These are phyloP conservation scores for Carassius gibelio DNA, from an alignment of 2,113 vertebrate genomes.

Conservation along the genomic window DNA sequence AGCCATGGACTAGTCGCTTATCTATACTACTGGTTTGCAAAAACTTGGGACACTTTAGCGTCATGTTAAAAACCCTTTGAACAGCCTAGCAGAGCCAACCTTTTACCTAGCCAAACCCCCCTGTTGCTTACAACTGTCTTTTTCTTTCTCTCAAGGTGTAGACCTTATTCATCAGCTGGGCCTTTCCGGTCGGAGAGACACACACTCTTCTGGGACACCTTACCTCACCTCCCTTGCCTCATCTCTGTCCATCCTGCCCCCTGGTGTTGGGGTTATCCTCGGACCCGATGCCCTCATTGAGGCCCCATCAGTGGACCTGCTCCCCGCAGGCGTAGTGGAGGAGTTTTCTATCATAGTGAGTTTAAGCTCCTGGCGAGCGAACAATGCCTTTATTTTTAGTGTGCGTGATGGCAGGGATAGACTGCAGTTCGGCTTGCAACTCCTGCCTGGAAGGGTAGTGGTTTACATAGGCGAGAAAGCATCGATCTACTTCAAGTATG, in stretches of 20 bases:
- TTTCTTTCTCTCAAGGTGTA: slow-evolving; percentile 81
- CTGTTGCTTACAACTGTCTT: background rate
- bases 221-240: slow-evolving; percentile 63
- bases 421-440: slow-evolving; percentile 89
- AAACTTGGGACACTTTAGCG: background rate
- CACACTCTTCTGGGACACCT: slow-evolving; percentile 66
- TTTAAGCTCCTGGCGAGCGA: slow-evolving; percentile 83
- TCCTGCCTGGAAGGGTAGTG: slow-evolving; percentile 84
- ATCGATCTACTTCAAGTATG: slow-evolving; percentile 82
- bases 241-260: slow-evolving; percentile 71
- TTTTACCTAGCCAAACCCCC: slow-evolving; percentile 2
- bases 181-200: slow-evolving; percentile 77
- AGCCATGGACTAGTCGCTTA: background rate
- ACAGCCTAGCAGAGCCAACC: background rate
- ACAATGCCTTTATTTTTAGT: slow-evolving; percentile 95
- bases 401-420: slow-evolving; percentile 80
- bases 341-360: slow-evolving; percentile 87
- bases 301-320: slow-evolving; percentile 72
- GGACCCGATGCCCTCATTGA: slow-evolving; percentile 78
- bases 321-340: slow-evolving; percentile 76
- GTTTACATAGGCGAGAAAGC: slow-evolving; percentile 84
- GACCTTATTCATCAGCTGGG: slow-evolving; percentile 88
- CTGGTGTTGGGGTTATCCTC: slow-evolving; percentile 80
- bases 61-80: background rate
- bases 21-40: background rate